Percentiles rank a stretch among this genome's conserved stretches.
Evolutionary conservation across 2,797 vertebrate species (phyloP).

Genomic region (Petrocephalus schoutedeni): DNA sequence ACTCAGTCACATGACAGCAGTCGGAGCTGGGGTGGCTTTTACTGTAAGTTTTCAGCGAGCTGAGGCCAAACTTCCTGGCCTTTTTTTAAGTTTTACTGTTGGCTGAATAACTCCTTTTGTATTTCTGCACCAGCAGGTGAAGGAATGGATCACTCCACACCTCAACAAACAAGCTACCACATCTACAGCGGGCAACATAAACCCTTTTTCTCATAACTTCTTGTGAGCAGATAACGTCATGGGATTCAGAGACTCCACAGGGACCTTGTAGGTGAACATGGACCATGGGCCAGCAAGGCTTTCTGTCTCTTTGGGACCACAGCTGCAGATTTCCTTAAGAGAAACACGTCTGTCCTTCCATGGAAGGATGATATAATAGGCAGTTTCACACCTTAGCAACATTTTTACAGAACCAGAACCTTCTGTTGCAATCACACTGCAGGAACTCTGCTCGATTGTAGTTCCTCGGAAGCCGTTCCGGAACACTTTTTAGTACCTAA

Average conservation of each 20-base stretch:
- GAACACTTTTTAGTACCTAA: background rate
- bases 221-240: background rate
- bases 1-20: slow-evolving; percentile 36
- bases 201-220: background rate
- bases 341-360: background rate
- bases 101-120: background rate
- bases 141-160: slow-evolving; percentile 30
- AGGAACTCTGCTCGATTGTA: too few species aligned
- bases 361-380: background rate
- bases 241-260: background rate
- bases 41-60: slow-evolving; percentile 29
- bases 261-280: background rate
- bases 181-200: slow-evolving; percentile 16
- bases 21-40: slow-evolving; percentile 34
- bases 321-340: background rate
- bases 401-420: background rate
- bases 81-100: background rate
- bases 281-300: background rate
- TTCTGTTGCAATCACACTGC: too few species aligned
- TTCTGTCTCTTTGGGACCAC: background rate
- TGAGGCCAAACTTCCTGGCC: background rate
- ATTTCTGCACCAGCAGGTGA: slow-evolving; percentile 34
- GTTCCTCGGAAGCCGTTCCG: background rate
- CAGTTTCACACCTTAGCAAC: background rate
- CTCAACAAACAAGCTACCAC: slow-evolving; percentile 35